Conservation (phyloP, 2,113 vertebrate species). For the Crotalus helleri region DNA sequence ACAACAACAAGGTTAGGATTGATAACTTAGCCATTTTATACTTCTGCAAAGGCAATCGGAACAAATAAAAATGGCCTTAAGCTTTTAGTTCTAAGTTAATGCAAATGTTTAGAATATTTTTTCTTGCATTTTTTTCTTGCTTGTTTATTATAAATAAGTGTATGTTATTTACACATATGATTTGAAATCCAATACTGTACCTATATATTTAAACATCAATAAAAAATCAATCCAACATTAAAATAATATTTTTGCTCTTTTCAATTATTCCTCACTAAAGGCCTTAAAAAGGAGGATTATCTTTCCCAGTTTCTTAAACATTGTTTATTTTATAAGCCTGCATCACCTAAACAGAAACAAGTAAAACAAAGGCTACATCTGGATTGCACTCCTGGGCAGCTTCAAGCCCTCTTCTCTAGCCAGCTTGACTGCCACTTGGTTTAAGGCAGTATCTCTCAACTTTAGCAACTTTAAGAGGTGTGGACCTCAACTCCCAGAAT, state of each 20-base stretch:
- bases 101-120: background rate
- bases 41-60: conserved; percentile 45
- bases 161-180: background rate
- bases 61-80: conserved; percentile 31
- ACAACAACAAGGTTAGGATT: conserved; percentile 1
- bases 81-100: background rate
- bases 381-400: background rate
- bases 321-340: background rate
- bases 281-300: background rate
- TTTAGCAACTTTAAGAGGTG: too few relatives aligned
- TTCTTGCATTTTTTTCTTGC: background rate
- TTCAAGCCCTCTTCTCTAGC: background rate
- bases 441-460: background rate
- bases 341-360: background rate
- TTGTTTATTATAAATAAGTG: background rate
- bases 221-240: conserved; percentile 41
- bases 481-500: too few relatives aligned
- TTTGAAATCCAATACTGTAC: background rate
- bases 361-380: background rate
- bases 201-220: background rate
- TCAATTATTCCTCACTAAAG: background rate
- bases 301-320: background rate
- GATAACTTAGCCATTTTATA: conserved; percentile 53
- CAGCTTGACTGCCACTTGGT: background rate
- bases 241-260: background rate